Evolutionary conservation across 1,140 invertebrate species (phyloP).

Genomic region (Episyrphus balteatus): DNA sequence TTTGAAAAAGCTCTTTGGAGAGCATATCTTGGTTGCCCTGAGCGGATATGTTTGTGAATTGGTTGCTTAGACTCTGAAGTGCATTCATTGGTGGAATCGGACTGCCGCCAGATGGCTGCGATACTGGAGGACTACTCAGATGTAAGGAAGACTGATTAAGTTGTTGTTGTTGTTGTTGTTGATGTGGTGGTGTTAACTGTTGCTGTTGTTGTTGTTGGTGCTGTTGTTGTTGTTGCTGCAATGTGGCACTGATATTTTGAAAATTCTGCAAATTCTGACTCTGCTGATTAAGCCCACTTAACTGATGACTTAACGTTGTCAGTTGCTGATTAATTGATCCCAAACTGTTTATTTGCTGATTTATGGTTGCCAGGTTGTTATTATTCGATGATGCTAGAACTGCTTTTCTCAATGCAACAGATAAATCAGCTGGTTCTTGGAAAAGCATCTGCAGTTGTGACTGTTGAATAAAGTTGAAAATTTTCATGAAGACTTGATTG

Average conservation of each 20-base stretch:
- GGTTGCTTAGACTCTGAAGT: constrained; percentile 17
- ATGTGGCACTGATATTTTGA: constrained; percentile 12
- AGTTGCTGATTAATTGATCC: constrained; percentile 35
- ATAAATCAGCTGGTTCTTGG: constrained; percentile 13
- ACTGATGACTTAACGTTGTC: constrained; percentile 30
- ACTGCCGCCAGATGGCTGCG: constrained; percentile 1
- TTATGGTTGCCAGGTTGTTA: constrained; percentile 34
- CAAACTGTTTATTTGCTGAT: constrained; percentile 35
- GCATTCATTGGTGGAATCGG: constrained; percentile 26
- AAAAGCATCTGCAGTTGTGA: constrained; percentile 30
- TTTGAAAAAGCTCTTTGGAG: constrained; percentile 33
- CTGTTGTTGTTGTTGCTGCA: constrained; percentile 22
- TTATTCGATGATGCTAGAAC: constrained; percentile 24
- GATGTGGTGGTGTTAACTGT: constrained; percentile 12
- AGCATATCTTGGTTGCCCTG: constrained; percentile 25
- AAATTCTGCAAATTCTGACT: constrained; percentile 33
- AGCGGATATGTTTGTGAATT: constrained; percentile 16
- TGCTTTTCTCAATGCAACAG: not conserved
- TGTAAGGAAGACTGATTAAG: constrained; percentile 6
- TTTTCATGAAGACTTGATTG: not conserved
- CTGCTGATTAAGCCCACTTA: constrained; percentile 35
- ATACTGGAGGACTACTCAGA: not conserved
- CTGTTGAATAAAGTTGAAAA: constrained; percentile 3
- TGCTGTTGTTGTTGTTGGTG: constrained; percentile 31
- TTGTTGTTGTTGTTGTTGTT: constrained; percentile 13